Conservation (phyloP, 2,888 invertebrate species). For the Heliconius hortense region DNA sequence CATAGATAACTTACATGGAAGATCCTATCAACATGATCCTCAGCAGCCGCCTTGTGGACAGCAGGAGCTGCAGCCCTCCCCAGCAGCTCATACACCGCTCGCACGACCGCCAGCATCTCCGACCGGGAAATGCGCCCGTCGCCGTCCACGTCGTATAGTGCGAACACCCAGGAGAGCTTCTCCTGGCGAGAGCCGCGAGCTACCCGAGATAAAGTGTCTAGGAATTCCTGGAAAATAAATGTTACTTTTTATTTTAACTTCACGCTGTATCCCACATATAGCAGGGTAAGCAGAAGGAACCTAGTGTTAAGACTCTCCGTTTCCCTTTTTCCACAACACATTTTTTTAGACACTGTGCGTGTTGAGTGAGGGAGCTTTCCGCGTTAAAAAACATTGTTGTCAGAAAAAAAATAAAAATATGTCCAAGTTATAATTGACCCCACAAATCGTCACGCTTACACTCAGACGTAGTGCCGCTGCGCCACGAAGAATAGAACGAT, state of each 20-base stretch:
- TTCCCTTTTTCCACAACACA: too few relatives aligned
- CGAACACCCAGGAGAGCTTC: constrained; percentile 94
- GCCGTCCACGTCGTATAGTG: constrained; percentile 92
- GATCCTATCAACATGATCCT: constrained; percentile 92
- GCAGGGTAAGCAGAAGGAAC: not conserved
- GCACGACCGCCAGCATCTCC: constrained; percentile 92
- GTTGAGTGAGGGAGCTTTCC: not conserved
- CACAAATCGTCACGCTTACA: not conserved
- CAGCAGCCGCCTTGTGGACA: constrained; percentile 87
- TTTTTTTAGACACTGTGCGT: not conserved
- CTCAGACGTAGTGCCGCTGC: not conserved
- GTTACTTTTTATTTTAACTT: not conserved
- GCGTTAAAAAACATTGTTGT: not conserved
- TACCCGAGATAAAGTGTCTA: constrained; percentile 90
- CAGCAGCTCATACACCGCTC: constrained; percentile 92
- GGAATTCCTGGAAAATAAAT: constrained; percentile 86
- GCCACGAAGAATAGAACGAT: too few relatives aligned
- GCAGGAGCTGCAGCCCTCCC: constrained; percentile 89
- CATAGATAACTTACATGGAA: constrained; percentile 84
- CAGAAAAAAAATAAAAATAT: not conserved
- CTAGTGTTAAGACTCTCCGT: not conserved
- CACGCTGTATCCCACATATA: too few relatives aligned
- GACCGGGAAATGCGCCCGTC: constrained; percentile 92
- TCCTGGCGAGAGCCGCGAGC: constrained; percentile 92
- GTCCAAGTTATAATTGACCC: not conserved